Evolutionary conservation across 2,888 invertebrate species (phyloP).

Genomic region (Polydrusus tereticollis): DNA sequence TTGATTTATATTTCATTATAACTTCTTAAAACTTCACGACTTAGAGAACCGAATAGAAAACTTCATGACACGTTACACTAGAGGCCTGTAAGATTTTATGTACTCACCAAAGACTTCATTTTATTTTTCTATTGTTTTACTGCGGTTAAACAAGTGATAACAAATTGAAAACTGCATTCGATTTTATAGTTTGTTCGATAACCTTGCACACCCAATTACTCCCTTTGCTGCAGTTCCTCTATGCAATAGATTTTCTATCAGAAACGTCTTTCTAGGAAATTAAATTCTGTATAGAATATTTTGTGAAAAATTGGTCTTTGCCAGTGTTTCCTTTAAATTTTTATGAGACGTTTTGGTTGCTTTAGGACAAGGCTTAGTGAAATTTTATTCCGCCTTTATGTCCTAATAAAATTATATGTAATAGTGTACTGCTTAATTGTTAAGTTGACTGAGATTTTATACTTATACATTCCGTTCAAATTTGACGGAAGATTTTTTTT

Average conservation of each 20-base stretch:
- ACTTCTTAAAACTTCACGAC: no score
- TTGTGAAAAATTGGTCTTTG: neutral
- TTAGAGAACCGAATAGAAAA: neutral
- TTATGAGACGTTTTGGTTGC: neutral
- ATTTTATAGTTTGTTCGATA: constrained; percentile 54
- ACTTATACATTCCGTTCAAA: no score
- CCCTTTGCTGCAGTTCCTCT: constrained; percentile 36
- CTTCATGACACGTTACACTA: neutral
- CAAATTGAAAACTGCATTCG: constrained; percentile 49
- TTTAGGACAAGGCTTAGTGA: neutral
- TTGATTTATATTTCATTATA: no score
- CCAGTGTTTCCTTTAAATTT: constrained; percentile 18
- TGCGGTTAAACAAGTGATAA: constrained; percentile 57
- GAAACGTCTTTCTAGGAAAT: constrained; percentile 31
- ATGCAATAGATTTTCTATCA: constrained; percentile 38
- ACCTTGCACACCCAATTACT: constrained; percentile 56
- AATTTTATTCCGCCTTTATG: constrained; percentile 1
- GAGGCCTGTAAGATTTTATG: neutral
- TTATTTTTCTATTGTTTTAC: constrained; percentile 30
- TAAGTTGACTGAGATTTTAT: no score
- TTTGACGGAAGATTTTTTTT: no score
- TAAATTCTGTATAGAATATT: constrained; percentile 27
- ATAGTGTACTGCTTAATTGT: no score
- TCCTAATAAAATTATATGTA: no score
- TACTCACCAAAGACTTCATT: constrained; percentile 57